These are phyloP conservation scores for Sarcophaga peregrina DNA, from an alignment of 1,140 invertebrate species.

Conservation along the genomic window DNA sequence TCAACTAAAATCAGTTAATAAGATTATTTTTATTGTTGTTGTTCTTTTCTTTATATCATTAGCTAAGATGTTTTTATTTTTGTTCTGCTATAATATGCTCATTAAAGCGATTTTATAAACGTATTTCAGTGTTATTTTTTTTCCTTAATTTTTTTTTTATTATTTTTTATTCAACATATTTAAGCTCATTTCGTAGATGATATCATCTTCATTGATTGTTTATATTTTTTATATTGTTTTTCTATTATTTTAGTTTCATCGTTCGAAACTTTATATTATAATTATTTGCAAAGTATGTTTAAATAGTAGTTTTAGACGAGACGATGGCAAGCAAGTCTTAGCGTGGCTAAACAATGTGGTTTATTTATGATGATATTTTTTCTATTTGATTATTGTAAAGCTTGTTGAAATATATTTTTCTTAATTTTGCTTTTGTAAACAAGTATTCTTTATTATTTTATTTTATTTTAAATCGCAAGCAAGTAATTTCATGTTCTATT, in stretches of 20 bases:
- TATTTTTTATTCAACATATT: background rate
- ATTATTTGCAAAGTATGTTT: too few species aligned
- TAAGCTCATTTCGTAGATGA: slow-evolving; percentile 14
- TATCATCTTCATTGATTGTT: slow-evolving; percentile 15
- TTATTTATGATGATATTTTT: too few species aligned
- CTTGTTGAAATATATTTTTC: background rate
- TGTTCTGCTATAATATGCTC: too few species aligned
- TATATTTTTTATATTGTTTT: slow-evolving; percentile 5
- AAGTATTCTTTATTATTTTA: background rate
- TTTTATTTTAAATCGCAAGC: background rate
- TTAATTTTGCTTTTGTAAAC: background rate
- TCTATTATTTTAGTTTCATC: background rate
- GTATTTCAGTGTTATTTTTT: background rate
- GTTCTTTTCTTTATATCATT: background rate
- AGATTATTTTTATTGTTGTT: background rate
- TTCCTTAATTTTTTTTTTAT: too few species aligned
- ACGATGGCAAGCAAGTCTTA: too few species aligned
- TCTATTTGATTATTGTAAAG: background rate
- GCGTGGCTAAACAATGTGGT: too few species aligned
- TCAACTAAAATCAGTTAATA: background rate
- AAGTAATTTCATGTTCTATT: slow-evolving; percentile 11
- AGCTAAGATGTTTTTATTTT: background rate
- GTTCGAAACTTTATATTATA: too few species aligned
- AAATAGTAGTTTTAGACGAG: too few species aligned
- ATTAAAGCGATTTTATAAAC: background rate